These are phyloP conservation scores for Plotosus lineatus DNA, from an alignment of 2,113 vertebrate genomes.

Conservation along the genomic window DNA sequence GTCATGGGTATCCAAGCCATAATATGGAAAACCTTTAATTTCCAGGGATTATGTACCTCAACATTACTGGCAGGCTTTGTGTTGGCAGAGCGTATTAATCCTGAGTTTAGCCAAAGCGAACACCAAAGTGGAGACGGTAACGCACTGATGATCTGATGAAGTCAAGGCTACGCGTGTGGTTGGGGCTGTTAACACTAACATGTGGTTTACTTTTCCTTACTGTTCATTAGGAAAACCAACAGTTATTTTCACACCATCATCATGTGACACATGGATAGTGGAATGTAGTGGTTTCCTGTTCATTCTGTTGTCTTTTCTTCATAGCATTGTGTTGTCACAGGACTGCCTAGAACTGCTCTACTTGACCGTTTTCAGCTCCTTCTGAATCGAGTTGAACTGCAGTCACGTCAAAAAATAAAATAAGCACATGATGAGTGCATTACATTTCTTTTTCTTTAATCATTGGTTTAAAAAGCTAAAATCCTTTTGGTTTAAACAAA, in stretches of 20 bases:
- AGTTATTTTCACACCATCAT: constrained; percentile 60
- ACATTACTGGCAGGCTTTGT: constrained; percentile 19
- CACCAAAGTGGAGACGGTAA: neutral
- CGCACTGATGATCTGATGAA: constrained; percentile 8
- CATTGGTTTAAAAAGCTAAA: no score
- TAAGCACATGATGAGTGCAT: no score
- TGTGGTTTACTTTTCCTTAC: constrained; percentile 57
- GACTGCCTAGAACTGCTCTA: neutral
- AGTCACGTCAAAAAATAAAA: no score
- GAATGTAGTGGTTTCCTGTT: constrained; percentile 54
- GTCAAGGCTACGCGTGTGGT: constrained; percentile 31
- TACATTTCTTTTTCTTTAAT: no score
- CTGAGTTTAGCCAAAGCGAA: neutral
- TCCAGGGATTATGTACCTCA: constrained; percentile 35
- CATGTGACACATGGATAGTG: constrained; percentile 53
- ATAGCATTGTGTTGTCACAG: neutral
- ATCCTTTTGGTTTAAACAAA: no score
- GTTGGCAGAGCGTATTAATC: neutral
- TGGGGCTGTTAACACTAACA: constrained; percentile 50
- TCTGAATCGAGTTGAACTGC: neutral
- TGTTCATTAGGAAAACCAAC: constrained; percentile 63
- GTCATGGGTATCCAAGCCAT: constrained; percentile 12
- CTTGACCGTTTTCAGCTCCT: constrained; percentile 2
- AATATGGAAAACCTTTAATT: constrained; percentile 34
- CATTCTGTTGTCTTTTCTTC: constrained; percentile 41